Evolutionary conservation across 1,140 invertebrate genomes (phyloP), one percentile per base, ranked within the genome.

Genomic region (Lethocerus indicus): DNA sequence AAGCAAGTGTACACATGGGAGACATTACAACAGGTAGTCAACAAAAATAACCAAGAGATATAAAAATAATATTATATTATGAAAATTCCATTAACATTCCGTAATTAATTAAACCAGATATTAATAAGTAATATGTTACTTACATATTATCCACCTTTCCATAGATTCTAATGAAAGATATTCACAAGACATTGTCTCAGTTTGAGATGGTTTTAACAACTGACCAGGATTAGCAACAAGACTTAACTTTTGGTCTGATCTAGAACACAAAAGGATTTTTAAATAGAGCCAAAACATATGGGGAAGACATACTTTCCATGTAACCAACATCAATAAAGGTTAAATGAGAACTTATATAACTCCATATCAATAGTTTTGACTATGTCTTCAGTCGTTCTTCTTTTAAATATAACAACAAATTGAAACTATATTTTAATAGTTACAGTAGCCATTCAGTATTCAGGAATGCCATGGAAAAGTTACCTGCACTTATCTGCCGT

Each of bases 121-220:
- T 25, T 3, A 43, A 2, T 27, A 2, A 2, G 24, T 25, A 32
- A 45, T 1, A 14, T 51, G 26, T 23, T 25, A 67, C 70, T 71
- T 67, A 79, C 76, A 87, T 57, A 97, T 87, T 23, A 98, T 86
- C 92, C 93, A 99, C 61, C 86, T 78, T 62, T 98, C 94, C 70
- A 98, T 83, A 42, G 78, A 75, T 61, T 98, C 94, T 32, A 98
- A 68, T 13, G 93, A 95, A 24, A 98, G 64, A 67, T 90, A 97
- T 71, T 98, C 94, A 67, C 93, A 97, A 14, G 91, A 93, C 73
- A 95, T 92, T 50, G 85, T 92, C 51, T 96, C 92, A 1, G 90
- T 94, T 54, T 87, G 78, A 9, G 88, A 82, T n/a, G 92, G 87
- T 66, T 91, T 95, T 14, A 98, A 70, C 47, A 98, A 75, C 54